Base-by-base conservation (phyloP, 2,797 vertebrate species). In the Cynodonichthys magdalenae region DNA sequence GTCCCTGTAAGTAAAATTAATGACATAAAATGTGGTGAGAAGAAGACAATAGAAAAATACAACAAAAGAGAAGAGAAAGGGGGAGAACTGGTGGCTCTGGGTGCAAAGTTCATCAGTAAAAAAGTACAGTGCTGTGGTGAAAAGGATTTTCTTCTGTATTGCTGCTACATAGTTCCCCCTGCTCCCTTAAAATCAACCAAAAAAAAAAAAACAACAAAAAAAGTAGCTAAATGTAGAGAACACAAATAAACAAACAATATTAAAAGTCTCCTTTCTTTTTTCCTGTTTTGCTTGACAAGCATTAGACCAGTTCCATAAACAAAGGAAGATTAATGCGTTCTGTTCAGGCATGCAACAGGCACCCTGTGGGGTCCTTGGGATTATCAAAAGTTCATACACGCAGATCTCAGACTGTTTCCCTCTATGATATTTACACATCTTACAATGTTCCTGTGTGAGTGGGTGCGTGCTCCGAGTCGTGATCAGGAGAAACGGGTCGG, bases 311-410 rank as follows among this genome's bases (percentile, higher is more conserved):
- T 84, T 91, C 87, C 84, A 90, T 85, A 87, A 87, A 92, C 90
- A 90, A 92, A 89, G 90, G 90, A 92, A 92, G 90, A 92, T 91
- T 91, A 94, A 92, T 92, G 90, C 85, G 92, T 90, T 95, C 92
- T 94, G 86, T 87, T 93, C 94, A 94, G 93, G 93, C 95, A 96
- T 94, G 94, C 94, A 94, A 90, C 93, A 95, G 94, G 94, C 95
- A 95, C 94, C 94, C 92, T 93, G 92, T 92, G 92, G 93, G 94
- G 87, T 95, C 93, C 93, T 94, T 91, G 69, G 91, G 85, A 79
- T 85, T 93, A 95, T 88, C 89, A 94, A 94, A 91, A 89, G 86
- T 95, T 94, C 94, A 93, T 94, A 95, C 93, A 94, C 90, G 70
- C 84, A 91, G 62, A 68, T 86, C 81, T 84, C 84, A 81, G 79